These are phyloP conservation scores for Amblyteles armatorius DNA, from an alignment of 2,888 invertebrate species.

Conservation along the genomic window DNA sequence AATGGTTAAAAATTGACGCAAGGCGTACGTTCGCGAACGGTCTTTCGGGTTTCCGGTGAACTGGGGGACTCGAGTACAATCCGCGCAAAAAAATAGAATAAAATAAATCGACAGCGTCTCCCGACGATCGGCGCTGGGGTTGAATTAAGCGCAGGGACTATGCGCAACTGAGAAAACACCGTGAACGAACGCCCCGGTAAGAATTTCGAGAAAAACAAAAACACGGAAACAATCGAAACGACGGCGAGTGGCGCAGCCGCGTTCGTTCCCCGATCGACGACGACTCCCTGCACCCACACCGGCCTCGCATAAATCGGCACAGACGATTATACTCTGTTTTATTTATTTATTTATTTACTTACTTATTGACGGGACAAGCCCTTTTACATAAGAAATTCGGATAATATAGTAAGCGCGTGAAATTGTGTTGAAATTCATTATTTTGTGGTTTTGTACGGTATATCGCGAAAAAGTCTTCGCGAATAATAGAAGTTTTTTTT, in stretches of 20 bases:
- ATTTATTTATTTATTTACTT: too few relatives aligned
- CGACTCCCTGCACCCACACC: too few relatives aligned
- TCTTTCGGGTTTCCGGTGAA: not conserved
- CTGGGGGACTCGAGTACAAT: not conserved
- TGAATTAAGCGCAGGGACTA: constrained; percentile 45
- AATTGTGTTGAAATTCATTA: too few relatives aligned
- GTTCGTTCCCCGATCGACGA: not conserved
- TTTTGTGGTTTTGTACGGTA: too few relatives aligned
- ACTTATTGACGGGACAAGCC: too few relatives aligned
- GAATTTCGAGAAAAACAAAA: constrained; percentile 28
- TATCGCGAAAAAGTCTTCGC: too few relatives aligned
- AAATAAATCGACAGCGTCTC: not conserved
- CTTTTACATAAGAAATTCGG: too few relatives aligned
- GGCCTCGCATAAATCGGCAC: too few relatives aligned
- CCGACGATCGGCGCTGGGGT: not conserved
- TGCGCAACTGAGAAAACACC: constrained; percentile 59
- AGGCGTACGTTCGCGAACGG: not conserved
- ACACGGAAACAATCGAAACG: not conserved
- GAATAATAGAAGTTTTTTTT: too few relatives aligned
- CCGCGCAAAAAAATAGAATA: not conserved
- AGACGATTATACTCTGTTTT: too few relatives aligned
- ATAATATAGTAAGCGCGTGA: too few relatives aligned
- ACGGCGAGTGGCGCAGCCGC: not conserved
- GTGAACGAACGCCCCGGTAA: constrained; percentile 75
- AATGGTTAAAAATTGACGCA: constrained; percentile 15